These are phyloP conservation scores for Aphelinus atriplicis DNA, from an alignment of 1,140 invertebrate species.

Conservation along the genomic window DNA sequence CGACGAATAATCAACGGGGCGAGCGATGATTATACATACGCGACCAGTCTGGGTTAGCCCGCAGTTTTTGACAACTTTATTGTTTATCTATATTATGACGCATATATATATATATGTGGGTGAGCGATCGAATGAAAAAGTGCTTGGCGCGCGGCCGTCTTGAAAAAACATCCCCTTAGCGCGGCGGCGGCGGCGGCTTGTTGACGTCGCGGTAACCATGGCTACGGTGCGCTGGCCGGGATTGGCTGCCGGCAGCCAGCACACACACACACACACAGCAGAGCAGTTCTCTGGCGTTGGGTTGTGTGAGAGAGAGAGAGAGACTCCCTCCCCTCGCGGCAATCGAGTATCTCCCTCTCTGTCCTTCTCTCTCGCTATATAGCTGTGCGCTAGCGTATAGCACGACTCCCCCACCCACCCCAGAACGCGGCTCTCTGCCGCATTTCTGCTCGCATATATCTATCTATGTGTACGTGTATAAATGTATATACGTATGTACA, in stretches of 20 bases:
- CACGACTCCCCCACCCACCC: conserved; percentile 32
- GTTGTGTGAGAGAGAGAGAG: no score
- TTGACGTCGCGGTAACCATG: conserved; percentile 65
- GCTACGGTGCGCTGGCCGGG: conserved; percentile 58
- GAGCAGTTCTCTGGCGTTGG: no score
- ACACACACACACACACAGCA: no score
- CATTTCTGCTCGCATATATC: not conserved
- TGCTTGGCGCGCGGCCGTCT: not conserved
- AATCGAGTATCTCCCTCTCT: not conserved
- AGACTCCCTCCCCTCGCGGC: not conserved
- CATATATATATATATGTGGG: no score
- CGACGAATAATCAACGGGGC: no score
- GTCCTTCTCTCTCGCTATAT: conserved; percentile 34
- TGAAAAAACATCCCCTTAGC: conserved; percentile 57
- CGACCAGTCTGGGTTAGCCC: no score
- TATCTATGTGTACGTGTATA: not conserved
- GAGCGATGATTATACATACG: no score
- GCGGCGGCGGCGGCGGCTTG: conserved; percentile 48
- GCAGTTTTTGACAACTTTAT: no score
- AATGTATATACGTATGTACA: not conserved
- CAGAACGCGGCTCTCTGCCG: not conserved
- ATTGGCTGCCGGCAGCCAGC: conserved; percentile 51
- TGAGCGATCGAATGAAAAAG: no score
- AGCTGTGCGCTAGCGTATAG: not conserved
- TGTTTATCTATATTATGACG: no score